Evolutionary conservation across 2,113 vertebrate species (phyloP), one percentile per base, ranked within the genome.

Genomic region (Enhydra lutris): DNA sequence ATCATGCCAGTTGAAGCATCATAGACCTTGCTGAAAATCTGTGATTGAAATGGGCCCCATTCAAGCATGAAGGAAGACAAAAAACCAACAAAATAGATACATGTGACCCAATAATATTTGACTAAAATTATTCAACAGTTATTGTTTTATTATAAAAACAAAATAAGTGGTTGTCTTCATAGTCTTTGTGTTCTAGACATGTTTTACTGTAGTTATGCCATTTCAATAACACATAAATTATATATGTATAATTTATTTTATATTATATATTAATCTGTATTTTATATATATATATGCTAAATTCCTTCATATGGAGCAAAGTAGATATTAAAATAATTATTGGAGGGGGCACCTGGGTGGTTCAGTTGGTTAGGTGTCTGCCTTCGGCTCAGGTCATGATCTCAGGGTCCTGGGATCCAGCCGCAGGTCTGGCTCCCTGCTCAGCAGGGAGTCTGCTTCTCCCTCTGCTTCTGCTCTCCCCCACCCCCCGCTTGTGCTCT

Each of bases 311-410:
- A 15, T 57, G 76, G n/a, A 71, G 57, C 1, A 63, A 95, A 61
- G 2, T 17, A 73, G 7, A 42, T 91, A 9, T 6, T 61, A 47
- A 23, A 34, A 42, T 87, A 79, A 94, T 57, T 69, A 78, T 2
- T 55, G 1, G 26, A 18, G 1, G 1, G 10, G 1, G 57, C 3
- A 0, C 63, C 31, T 34, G 15, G 31, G 14, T 67, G 63, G 31
- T 7, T 67, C 31, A 67, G 31, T 34, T 3, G 6, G 13, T 65
- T 65, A 65, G 34, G 29, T 26, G 6, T 34, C 29, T 34, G 63
- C 14, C 14, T 65, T 65, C 0, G 6, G 63, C 14, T 65, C 31
- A 31, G 61, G 31, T 65, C 63, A 34, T 34, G 6, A 65, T 65
- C 14, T 65, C 31, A 65, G 63, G 11, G 26, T 63, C 61, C 26